Conservation (phyloP, 2,888 invertebrate genomes). For the Volucella bombylans region DNA sequence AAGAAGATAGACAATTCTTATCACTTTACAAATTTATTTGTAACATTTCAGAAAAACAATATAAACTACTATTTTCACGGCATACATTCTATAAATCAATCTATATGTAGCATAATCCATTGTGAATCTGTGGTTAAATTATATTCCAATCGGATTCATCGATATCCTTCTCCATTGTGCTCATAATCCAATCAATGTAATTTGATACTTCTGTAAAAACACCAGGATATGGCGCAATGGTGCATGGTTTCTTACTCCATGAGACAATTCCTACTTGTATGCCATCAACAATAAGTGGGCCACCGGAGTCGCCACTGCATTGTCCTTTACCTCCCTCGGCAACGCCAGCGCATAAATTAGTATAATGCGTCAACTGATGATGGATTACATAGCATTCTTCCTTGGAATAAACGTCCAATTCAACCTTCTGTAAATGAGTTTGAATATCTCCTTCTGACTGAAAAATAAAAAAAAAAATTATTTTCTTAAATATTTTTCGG, state of each 20-base stretch:
- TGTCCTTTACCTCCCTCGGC: slow-evolving; percentile 83
- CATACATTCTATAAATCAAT: too few relatives aligned
- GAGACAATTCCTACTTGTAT: slow-evolving; percentile 82
- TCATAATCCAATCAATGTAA: slow-evolving; percentile 80
- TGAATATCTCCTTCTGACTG: slow-evolving; percentile 81
- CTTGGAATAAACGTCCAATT: slow-evolving; percentile 80
- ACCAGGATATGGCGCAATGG: slow-evolving; percentile 81
- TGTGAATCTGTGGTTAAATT: too few relatives aligned
- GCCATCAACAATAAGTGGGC: slow-evolving; percentile 80
- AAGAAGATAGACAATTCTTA: too few relatives aligned
- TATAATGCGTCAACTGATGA: slow-evolving; percentile 77
- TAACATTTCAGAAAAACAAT: too few relatives aligned
- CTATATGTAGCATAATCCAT: too few relatives aligned
- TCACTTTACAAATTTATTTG: too few relatives aligned
- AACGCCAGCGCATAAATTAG: slow-evolving; percentile 83
- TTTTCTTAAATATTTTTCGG: background rate
- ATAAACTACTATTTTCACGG: too few relatives aligned
- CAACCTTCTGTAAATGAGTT: slow-evolving; percentile 80
- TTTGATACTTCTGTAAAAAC: slow-evolving; percentile 82
- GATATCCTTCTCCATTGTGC: slow-evolving; percentile 75
- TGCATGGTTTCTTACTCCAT: slow-evolving; percentile 83
- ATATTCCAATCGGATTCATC: slow-evolving; percentile 50
- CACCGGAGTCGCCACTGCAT: slow-evolving; percentile 83
- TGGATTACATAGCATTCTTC: slow-evolving; percentile 80
- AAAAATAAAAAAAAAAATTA: slow-evolving; percentile 21